phyloP scores from a whole-genome alignment of 2,113 vertebrate genomes.

The Pteropus alecto region DNA sequence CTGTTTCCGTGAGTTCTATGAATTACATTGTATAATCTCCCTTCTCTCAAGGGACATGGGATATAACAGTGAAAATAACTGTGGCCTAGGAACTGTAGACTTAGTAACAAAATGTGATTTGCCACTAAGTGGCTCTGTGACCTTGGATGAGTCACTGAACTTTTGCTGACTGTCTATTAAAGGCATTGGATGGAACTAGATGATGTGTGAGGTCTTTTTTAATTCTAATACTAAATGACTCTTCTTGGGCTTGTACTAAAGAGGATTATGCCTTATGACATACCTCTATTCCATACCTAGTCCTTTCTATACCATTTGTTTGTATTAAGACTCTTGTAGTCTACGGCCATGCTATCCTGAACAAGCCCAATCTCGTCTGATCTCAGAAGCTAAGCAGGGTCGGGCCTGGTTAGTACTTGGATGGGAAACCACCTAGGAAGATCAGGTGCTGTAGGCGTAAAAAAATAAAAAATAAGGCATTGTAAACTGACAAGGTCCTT shows the following conservation, averaged over 20 bases:
- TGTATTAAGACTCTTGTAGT: background rate
- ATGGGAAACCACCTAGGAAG: too few relatives aligned
- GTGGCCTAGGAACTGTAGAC: background rate
- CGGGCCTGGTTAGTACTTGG: too few relatives aligned
- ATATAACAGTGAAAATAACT: background rate
- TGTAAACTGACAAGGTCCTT: too few relatives aligned
- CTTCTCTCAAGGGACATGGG: background rate
- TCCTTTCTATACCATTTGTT: background rate
- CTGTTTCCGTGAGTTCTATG: slow-evolving; percentile 29
- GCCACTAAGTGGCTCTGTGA: background rate
- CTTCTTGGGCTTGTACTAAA: background rate
- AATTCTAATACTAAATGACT: background rate
- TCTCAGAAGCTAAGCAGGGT: too few relatives aligned
- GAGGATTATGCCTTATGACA: background rate
- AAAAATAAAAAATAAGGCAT: too few relatives aligned
- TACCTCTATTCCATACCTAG: background rate
- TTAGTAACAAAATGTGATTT: slow-evolving; percentile 1
- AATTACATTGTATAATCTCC: slow-evolving; percentile 38
- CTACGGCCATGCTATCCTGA: too few relatives aligned
- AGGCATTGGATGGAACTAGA: background rate
- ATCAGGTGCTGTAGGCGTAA: too few relatives aligned
- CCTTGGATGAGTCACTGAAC: background rate
- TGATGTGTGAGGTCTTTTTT: background rate
- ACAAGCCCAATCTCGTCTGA: too few relatives aligned
- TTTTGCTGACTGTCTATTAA: background rate